Conservation (phyloP, 2,888 invertebrate genomes). For the Unio delphinus region DNA sequence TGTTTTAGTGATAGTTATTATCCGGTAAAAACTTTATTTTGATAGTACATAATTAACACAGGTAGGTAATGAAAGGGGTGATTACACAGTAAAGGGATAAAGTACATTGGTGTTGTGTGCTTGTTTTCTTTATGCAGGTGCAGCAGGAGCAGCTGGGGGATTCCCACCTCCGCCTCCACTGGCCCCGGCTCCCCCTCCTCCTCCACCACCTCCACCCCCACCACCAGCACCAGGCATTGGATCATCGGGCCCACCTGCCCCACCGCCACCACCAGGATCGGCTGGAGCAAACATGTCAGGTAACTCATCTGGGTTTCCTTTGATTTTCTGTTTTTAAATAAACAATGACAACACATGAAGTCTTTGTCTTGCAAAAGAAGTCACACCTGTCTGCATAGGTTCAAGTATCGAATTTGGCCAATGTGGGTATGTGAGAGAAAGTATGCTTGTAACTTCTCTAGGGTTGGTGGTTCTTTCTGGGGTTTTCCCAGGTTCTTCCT, state of each 20-base stretch:
- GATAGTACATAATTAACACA: not conserved
- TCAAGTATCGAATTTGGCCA: too few relatives aligned
- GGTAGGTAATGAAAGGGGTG: not conserved
- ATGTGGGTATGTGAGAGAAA: too few relatives aligned
- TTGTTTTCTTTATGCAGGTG: constrained; percentile 15
- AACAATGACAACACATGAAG: too few relatives aligned
- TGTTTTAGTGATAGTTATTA: not conserved
- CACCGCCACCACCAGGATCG: constrained; percentile 59
- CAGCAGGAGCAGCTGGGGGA: constrained; percentile 24
- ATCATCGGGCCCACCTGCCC: constrained; percentile 72
- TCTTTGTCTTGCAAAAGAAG: too few relatives aligned
- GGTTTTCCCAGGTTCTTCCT: too few relatives aligned
- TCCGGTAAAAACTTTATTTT: not conserved
- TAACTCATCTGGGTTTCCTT: constrained; percentile 4
- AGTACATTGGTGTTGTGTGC: constrained; percentile 9
- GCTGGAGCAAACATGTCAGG: constrained; percentile 16
- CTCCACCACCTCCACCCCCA: constrained; percentile 66
- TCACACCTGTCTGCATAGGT: too few relatives aligned
- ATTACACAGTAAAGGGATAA: not conserved
- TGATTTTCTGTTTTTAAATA: too few relatives aligned
- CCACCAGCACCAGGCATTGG: constrained; percentile 73
- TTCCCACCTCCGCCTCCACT: constrained; percentile 59
- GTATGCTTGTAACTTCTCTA: too few relatives aligned
- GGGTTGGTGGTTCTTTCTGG: too few relatives aligned
- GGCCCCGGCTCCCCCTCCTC: constrained; percentile 61